These are phyloP conservation scores for Hyalella azteca DNA, from an alignment of 2,888 invertebrate genomes.

Conservation along the genomic window DNA sequence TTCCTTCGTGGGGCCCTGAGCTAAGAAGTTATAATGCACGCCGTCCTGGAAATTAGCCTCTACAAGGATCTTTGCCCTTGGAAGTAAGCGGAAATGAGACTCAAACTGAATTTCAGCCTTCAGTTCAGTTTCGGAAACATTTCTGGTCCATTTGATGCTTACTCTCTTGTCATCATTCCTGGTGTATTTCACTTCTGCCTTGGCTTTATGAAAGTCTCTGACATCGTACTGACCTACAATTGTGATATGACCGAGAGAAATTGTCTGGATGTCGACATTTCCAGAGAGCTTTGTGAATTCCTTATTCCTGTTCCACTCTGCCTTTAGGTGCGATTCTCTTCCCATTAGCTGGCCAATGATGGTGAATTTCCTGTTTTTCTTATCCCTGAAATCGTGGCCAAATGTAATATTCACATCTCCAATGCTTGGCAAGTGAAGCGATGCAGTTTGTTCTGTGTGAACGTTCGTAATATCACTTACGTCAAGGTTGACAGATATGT, in stretches of 20 bases:
- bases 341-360: constrained; percentile 39
- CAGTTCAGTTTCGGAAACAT: constrained; percentile 7
- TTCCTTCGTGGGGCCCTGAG: constrained; percentile 30
- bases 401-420: constrained; percentile 44
- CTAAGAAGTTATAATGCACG: constrained; percentile 13
- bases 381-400: constrained; percentile 48
- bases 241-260: constrained; percentile 42
- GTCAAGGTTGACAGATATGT: constrained; percentile 35
- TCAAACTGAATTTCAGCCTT: constrained; percentile 46
- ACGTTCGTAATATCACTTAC: constrained; percentile 41
- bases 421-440: not conserved
- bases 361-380: constrained; percentile 33
- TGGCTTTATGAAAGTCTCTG: constrained; percentile 41
- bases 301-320: constrained; percentile 45
- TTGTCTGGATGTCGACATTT: constrained; percentile 42
- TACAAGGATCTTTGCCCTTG: constrained; percentile 25
- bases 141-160: constrained; percentile 39
- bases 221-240: constrained; percentile 46
- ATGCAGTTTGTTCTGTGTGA: constrained; percentile 44
- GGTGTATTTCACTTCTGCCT: constrained; percentile 43
- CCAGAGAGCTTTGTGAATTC: constrained; percentile 42
- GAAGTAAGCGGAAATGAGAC: constrained; percentile 38
- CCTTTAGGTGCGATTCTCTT: constrained; percentile 35
- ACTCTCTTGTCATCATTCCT: constrained; percentile 42
- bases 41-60: constrained; percentile 40